phyloP scores from a whole-genome alignment of 1,140 invertebrate species.

The Eueides isabella region DNA sequence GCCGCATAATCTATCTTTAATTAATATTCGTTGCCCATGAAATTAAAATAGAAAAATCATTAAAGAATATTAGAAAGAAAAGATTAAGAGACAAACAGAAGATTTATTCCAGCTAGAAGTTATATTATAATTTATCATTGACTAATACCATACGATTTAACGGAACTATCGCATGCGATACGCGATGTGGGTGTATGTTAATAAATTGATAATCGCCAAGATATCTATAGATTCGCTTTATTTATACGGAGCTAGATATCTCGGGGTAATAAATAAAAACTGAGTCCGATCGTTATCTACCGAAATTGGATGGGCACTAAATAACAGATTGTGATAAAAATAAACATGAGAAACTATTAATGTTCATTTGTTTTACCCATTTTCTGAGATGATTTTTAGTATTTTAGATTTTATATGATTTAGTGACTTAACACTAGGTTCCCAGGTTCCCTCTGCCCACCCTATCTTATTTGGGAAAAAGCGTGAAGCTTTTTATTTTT shows the following conservation, averaged over 20 bases:
- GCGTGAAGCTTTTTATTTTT: no score
- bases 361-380: neutral
- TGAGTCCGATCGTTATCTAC: constrained; percentile 28
- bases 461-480: no score
- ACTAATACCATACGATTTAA: constrained; percentile 14
- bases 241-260: constrained; percentile 36
- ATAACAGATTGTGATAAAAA: constrained; percentile 15
- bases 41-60: no score
- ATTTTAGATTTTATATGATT: no score
- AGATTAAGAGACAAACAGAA: neutral
- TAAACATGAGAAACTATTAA: constrained; percentile 10
- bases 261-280: constrained; percentile 39
- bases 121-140: neutral
- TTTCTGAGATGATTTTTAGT: neutral
- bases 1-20: no score
- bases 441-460: no score
- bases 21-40: no score
- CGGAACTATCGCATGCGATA: constrained; percentile 23
- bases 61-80: no score
- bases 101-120: neutral
- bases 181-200: constrained; percentile 34
- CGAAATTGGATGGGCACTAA: constrained; percentile 35
- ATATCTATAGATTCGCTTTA: constrained; percentile 40
- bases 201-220: constrained; percentile 35
- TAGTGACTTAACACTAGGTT: no score